A percentile compares a stretch with the other conserved stretches of the same genome.
Evolutionary conservation across 2,888 invertebrate genomes (phyloP).

Genomic region (Leptura quadrifasciata): DNA sequence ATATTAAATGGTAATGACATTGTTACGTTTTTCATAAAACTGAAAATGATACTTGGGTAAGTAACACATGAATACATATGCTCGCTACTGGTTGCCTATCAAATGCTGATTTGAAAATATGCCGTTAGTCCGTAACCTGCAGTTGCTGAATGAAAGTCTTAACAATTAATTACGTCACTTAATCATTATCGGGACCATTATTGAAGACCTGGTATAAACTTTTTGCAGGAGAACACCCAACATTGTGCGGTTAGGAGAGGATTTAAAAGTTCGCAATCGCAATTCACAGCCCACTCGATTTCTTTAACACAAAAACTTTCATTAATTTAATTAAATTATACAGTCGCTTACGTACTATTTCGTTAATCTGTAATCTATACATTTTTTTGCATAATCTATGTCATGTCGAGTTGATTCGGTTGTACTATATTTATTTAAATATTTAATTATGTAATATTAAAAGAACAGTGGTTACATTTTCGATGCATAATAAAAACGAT

Average conservation of each 20-base stretch:
- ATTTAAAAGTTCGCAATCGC: neutral
- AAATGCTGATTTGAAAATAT: no score
- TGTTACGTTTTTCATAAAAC: no score
- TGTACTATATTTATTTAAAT: conserved; percentile 4
- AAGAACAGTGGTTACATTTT: conserved; percentile 7
- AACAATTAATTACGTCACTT: no score
- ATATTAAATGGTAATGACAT: no score
- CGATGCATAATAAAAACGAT: conserved; percentile 2
- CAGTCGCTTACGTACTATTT: neutral
- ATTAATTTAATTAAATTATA: conserved; percentile 7
- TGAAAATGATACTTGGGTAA: no score
- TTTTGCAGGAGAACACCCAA: neutral
- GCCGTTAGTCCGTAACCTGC: no score
- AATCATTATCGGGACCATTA: no score
- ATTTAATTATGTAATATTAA: neutral
- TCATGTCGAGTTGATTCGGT: neutral
- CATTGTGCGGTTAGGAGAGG: neutral
- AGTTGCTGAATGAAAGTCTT: no score
- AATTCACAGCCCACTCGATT: neutral
- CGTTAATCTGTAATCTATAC: conserved; percentile 4
- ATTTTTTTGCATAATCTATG: neutral
- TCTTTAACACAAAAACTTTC: neutral
- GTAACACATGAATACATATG: no score
- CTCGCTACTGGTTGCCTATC: no score
- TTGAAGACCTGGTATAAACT: no score